Evolutionary conservation across 1,140 invertebrate genomes (phyloP), one percentile per base, ranked within the genome.

Genomic region (Paralvinella palmiformis): DNA sequence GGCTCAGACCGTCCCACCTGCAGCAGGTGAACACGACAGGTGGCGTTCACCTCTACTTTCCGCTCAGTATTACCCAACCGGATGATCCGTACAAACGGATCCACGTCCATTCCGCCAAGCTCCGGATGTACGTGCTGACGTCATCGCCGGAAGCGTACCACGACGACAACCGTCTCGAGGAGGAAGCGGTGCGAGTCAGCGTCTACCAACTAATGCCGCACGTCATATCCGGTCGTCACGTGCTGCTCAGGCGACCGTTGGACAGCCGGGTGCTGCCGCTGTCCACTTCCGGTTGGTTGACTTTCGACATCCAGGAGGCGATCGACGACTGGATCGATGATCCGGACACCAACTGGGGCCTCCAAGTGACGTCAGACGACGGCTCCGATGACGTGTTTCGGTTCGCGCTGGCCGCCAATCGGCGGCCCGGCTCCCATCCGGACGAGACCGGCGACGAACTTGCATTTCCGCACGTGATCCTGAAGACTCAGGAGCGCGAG

Each of bases 301-400:
- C 33, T 36, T 66, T 68, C 37, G 64, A 68, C 55, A 63, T 68
- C 33, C 41, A 36, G 20, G 33, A 55, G 24, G 64, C 67, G 27
- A 61, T 68, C n/a, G 20, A 57, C 35, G 33, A 31, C 4, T 68
- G 67, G 67, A 52, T 66, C 22, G 44, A 59, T 13, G 64, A 68
- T 36, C 67, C 67, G 10, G 13, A 15, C 15, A 36, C 50, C 32
- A 68, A 68, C 59, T 62, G 41, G 33, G 67, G 67, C 1, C 20
- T 68, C 4, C 64, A 68, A 59, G 44, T 68, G 2, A 31, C 52
- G 13, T 50, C 52, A 22, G 66, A 22, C 37, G 64, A 64, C n/a
- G n/a, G n/a, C n/a, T n/a, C n/a, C n/a, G n/a, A n/a, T n/a, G n/a
- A n/a, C n/a, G n/a, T n/a, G n/a, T n/a, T n/a, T n/a, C n/a, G n/a